Evolutionary conservation across 2,113 vertebrate genomes (phyloP), one percentile per base, ranked within the genome.

Genomic region (Forbesichthys agassizii): DNA sequence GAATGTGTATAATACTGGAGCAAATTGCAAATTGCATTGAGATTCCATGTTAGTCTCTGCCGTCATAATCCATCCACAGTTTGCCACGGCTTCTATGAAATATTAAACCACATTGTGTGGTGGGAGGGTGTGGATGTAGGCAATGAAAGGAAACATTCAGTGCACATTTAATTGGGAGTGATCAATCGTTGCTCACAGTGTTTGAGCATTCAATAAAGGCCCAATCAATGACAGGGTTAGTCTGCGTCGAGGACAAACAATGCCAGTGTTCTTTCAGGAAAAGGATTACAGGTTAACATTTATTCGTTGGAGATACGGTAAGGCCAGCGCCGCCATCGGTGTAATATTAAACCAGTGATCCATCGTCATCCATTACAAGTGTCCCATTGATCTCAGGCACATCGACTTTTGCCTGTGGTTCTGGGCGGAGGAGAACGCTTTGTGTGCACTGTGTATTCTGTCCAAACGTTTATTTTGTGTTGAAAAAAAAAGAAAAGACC

Each of bases 241-340:
- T 88, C 90, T 91, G 90, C 83, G 91, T 90, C 91, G 90, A 92
- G 95, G 92, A 95, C 93, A 96, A 96, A 96, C 94, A 96, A 94
- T 93, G 90, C 88, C 86, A 74, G 84, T 82, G 75, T 89, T 91
- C 90, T 94, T 95, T 92, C 91, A 93, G 90, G 93, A 93, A 78
- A 42, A 93, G 92, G 93, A 96, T 96, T 95, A 95, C 92, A 94
- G 94, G 94, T 95, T 95, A 96, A 95, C 94, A 96, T 96, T 95
- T 98, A 96, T 96, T 95, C 92, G 91, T 93, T 94, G 90, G 86
- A 80, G 82, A 87, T 89, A 94, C 93, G 92, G 91, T 94, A 92
- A 95, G 94, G 91, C 92, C 90, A 92, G 42, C 36, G 10, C 89
- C 87, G 90, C 94, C 93, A 91, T 87, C 90, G 88, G 91, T 94